Percentiles rank a stretch among this genome's conserved stretches.
phyloP scores from a whole-genome alignment of 1,140 invertebrate genomes.

The Matsumurasca onukii region DNA sequence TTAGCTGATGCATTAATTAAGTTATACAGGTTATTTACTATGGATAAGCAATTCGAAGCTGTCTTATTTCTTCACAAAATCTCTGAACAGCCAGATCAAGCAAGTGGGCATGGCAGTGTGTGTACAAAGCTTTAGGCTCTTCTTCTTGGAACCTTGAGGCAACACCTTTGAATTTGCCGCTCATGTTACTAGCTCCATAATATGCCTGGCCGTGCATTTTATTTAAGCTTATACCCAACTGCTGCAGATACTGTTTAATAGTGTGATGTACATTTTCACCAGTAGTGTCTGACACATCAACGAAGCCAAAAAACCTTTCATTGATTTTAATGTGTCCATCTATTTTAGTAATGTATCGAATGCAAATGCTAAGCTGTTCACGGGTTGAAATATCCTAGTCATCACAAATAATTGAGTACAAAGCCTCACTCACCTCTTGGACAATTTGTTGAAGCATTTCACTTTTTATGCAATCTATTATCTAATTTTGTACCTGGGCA shows the following conservation, averaged over 20 bases:
- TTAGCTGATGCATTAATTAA: conserved; percentile 1
- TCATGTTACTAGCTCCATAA: not conserved
- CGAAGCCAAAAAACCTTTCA: not conserved
- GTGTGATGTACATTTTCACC: not conserved
- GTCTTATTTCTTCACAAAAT: not conserved
- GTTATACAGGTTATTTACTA: not conserved
- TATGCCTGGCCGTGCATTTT: not conserved
- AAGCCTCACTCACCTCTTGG: not conserved
- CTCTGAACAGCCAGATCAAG: not conserved
- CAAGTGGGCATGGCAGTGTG: not conserved
- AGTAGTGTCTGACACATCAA: not conserved
- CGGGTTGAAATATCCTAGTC: not conserved
- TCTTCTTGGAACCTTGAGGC: not conserved
- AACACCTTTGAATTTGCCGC: not conserved
- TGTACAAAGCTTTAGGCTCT: not conserved
- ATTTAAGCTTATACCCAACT: conserved; percentile 1
- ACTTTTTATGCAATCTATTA: not conserved
- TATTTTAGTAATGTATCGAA: conserved; percentile 1
- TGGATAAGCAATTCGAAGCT: not conserved
- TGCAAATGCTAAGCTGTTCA: not conserved
- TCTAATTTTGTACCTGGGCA: not conserved
- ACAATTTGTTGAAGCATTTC: conserved; percentile 1
- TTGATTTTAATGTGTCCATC: conserved; percentile 1
- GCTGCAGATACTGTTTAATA: conserved; percentile 1
- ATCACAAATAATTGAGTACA: not conserved